Evolutionary conservation across 2,888 invertebrate species (phyloP), one percentile per base, ranked within the genome.

Genomic region (Stenolophus ochropezus): DNA sequence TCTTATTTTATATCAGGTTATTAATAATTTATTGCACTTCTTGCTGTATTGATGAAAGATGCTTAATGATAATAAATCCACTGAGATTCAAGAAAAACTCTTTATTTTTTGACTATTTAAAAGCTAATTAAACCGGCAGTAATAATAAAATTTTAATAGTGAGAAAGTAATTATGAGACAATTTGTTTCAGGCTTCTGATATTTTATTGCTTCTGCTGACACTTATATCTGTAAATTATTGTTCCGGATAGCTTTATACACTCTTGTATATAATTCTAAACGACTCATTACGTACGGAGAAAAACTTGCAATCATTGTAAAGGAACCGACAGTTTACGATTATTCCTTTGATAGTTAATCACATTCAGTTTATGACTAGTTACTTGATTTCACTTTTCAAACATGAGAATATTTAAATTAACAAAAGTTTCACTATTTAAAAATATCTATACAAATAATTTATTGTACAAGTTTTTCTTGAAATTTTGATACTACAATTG

Each of bases 11-110:
- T 79, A 71, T 79, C 51, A 69, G 49, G 79, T 79, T 79, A 79
- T 79, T 79, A 79, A 79, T 79, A 79, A 79, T 79, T 79, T 79
- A 79, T 79, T 33, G 69, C 51, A 33, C 51, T 79, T 69, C 79
- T 79, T 79, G 49, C 47, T 69, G 69, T 79, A 79, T 76, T 16
- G 73, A 49, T 14, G 73, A 20, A 49, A 21, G 49, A 49, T 73
- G 73, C 73, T 69, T 69, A 69, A 65, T 65, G 65, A 73, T 73
- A 21, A 73, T 49, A 73, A 49, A 49, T 73, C 49, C 21, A n/a
- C 20, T n/a, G 49, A 49, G 73, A 73, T 73, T 73, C 49, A 21
- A 21, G 49, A 73, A 73, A 73, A 73, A 73, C 53, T 69, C 27
- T 69, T 78, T 71, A 49, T 56, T 80, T 53, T 79, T 56, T 49